Percentiles rank a stretch among this genome's conserved stretches.
Evolutionary conservation across 2,797 vertebrate species (phyloP).

Genomic region (Pogonophryne albipinna): DNA sequence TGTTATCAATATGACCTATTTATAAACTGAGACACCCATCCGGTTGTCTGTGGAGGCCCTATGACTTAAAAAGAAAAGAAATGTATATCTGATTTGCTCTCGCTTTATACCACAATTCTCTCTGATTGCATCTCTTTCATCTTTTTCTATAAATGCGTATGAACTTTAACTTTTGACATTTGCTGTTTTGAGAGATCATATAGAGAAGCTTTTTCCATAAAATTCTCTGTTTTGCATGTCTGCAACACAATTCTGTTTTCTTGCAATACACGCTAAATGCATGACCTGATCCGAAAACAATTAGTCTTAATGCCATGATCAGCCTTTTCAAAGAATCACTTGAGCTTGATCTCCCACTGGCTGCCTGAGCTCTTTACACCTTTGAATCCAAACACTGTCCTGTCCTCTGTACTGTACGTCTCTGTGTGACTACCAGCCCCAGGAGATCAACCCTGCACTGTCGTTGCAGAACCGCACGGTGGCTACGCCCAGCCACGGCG

Average conservation of each 20-base stretch:
- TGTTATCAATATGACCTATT: background rate
- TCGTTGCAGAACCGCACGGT: conserved; percentile 93
- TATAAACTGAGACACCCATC: background rate
- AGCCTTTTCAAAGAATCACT: background rate
- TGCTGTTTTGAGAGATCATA: background rate
- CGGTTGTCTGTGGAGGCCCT: conserved; percentile 12
- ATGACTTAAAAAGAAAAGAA: background rate
- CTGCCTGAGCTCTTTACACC: conserved; percentile 18
- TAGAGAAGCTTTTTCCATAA: background rate
- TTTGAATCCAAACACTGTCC: conserved; percentile 34
- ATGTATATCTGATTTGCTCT: conserved; percentile 3
- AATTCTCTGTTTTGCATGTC: conserved; percentile 14
- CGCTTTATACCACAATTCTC: background rate
- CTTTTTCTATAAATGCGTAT: background rate
- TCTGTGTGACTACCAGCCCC: conserved; percentile 57
- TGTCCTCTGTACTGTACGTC: conserved; percentile 50
- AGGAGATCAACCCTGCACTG: conserved; percentile 77
- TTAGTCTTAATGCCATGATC: conserved; percentile 2
- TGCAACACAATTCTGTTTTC: background rate
- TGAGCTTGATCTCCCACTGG: conserved; percentile 16
- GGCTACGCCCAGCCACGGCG: conserved; percentile 96
- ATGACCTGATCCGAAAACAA: background rate
- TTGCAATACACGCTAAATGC: background rate
- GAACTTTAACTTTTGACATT: background rate
- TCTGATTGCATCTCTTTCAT: background rate